Conservation (phyloP, 2,888 invertebrate genomes). For the Oscheius sp. region DNA sequence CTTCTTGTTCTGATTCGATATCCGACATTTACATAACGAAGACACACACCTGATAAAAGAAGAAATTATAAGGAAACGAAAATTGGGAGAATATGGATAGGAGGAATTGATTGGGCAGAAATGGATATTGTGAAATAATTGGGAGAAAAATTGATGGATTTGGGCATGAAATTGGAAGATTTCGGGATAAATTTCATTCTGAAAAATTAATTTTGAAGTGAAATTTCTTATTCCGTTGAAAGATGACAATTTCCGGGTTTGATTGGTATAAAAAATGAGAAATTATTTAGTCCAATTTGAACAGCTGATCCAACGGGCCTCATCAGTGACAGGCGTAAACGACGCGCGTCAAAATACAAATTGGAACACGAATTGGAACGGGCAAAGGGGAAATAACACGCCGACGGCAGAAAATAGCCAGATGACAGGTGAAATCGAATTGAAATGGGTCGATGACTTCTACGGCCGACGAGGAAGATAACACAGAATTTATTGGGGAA, state of each 20-base stretch:
- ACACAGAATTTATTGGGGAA: too few relatives aligned
- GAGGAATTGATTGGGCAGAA: neutral
- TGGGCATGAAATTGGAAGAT: neutral
- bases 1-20: conserved; percentile 9
- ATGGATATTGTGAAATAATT: neutral
- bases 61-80: neutral
- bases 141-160: neutral
- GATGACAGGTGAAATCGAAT: too few relatives aligned
- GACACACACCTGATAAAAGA: neutral
- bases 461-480: too few relatives aligned
- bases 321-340: conserved; percentile 7
- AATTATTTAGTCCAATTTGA: conserved; percentile 1
- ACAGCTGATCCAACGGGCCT: conserved; percentile 21
- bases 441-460: too few relatives aligned
- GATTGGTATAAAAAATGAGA: neutral
- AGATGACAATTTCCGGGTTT: neutral
- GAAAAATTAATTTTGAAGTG: neutral
- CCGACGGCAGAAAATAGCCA: too few relatives aligned
- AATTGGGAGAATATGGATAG: neutral
- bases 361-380: too few relatives aligned
- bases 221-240: neutral
- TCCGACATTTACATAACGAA: conserved; percentile 24
- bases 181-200: neutral
- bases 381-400: too few relatives aligned
- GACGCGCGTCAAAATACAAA: conserved; percentile 1